Base-by-base conservation (phyloP, 2,888 invertebrate species). In the Drosophila histrio region DNA sequence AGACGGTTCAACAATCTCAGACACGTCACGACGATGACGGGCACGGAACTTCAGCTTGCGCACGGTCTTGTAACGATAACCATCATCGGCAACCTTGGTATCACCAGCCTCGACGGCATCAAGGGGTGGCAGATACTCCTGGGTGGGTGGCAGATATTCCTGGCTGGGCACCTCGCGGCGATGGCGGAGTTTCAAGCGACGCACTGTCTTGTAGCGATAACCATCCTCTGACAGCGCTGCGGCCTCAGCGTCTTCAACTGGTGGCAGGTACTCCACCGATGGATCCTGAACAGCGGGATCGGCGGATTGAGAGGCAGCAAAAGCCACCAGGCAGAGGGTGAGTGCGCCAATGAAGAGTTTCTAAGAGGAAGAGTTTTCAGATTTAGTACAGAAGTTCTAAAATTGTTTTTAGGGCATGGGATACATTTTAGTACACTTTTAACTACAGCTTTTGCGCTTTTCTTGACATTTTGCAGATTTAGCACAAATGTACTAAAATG, bases 11-110 rank as follows among this genome's bases (percentile, higher is more conserved):
- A 72, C 78, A 61, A 89, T 79, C 70, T 91, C 90, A 9, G 82
- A 80, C n/a, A 91, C 87, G 77, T 91, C 91, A 43, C 91, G 91
- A 71, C 91, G 89, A 52, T 89, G 90, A 30, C 91, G 90, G 2
- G 87, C 66, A 68, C 91, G 89, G 73, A 81, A 86, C 70, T 87
- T 89, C 3, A 91, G 63, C 62, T 86, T 89, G 58, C 91, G 91
- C 17, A 91, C 84, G n/a, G 91, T 91, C 72, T 91, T 90, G 66
- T 91, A 91, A 13, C 87, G 91, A 60, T 91, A 91, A 32, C 91
- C 91, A 66, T 91, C 89, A 52, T 90, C 89, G 28, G 87, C 90
- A 3, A 89, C 75, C 52, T 86, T 88, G 2, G 89, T 90, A 8
- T 86, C 89, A 11, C 53, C 82, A 9, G 76, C 71, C 11, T 83